Conservation (phyloP, 2,113 vertebrate genomes). For the Cyprinodon tularosa region DNA sequence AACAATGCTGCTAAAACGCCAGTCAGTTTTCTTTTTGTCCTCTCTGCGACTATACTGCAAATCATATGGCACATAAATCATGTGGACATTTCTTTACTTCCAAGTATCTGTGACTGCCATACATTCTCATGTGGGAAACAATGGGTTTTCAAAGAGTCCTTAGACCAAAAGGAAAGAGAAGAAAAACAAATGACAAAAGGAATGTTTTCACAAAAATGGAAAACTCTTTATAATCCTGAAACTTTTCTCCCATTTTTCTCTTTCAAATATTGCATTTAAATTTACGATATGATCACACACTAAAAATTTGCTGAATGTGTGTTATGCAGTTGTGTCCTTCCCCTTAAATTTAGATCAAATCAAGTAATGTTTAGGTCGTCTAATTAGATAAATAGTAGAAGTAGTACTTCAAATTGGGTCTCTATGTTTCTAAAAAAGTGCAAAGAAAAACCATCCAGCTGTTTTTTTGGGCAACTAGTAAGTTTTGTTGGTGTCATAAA, state of each 20-base stretch:
- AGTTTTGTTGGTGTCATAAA: too few species aligned
- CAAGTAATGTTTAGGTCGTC: too few species aligned
- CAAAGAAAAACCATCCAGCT: too few species aligned
- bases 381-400: too few species aligned
- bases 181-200: constrained; percentile 9
- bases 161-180: constrained; percentile 9
- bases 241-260: background rate
- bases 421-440: too few species aligned
- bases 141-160: constrained; percentile 52
- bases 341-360: too few species aligned
- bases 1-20: constrained; percentile 19
- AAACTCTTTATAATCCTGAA: background rate
- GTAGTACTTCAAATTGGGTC: too few species aligned
- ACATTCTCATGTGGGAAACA: constrained; percentile 43
- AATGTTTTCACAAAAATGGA: constrained; percentile 36
- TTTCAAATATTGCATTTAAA: background rate
- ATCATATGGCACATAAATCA: constrained; percentile 68
- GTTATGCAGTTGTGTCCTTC: too few species aligned
- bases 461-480: too few species aligned
- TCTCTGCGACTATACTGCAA: constrained; percentile 38
- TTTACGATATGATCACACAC: too few species aligned
- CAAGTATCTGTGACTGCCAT: constrained; percentile 19
- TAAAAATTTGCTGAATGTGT: too few species aligned
- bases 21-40: constrained; percentile 54
- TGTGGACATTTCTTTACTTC: constrained; percentile 54